Evolutionary conservation across 2,888 invertebrate genomes (phyloP).

Genomic region (Drosophila maculinotata): DNA sequence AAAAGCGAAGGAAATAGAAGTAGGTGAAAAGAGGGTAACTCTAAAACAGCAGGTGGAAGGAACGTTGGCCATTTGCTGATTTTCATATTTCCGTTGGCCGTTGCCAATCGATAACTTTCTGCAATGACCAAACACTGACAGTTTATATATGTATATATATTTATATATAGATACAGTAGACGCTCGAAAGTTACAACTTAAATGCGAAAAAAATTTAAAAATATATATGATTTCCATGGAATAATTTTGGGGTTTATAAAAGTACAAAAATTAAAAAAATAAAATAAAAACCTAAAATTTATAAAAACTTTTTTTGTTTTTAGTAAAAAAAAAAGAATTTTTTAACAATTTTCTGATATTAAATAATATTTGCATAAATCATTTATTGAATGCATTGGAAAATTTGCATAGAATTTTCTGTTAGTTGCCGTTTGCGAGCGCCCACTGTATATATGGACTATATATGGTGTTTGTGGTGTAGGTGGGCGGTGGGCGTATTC

Average conservation of each 20-base stretch:
- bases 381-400: no score
- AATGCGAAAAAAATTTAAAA: no score
- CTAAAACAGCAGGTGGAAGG: conserved; percentile 48
- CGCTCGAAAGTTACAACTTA: not conserved
- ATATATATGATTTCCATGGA: no score
- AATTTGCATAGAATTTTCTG: no score
- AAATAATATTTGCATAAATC: no score
- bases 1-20: not conserved
- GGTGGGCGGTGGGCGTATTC: conserved; percentile 30
- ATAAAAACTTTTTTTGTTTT: no score
- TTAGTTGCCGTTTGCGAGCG: not conserved
- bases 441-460: not conserved
- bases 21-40: not conserved
- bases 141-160: not conserved
- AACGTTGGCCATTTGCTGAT: conserved; percentile 55
- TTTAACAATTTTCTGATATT: no score
- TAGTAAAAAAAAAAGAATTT: no score
- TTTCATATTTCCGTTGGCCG: conserved; percentile 56
- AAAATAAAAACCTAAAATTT: no score
- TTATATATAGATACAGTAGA: not conserved
- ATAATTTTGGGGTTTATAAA: no score
- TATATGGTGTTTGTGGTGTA: not conserved
- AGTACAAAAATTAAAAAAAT: no score
- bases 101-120: conserved; percentile 45
- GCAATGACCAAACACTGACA: conserved; percentile 17